Evolutionary conservation across 2,113 vertebrate genomes (phyloP), one percentile per base, ranked within the genome.

Genomic region (Diphyllodes magnificus): DNA sequence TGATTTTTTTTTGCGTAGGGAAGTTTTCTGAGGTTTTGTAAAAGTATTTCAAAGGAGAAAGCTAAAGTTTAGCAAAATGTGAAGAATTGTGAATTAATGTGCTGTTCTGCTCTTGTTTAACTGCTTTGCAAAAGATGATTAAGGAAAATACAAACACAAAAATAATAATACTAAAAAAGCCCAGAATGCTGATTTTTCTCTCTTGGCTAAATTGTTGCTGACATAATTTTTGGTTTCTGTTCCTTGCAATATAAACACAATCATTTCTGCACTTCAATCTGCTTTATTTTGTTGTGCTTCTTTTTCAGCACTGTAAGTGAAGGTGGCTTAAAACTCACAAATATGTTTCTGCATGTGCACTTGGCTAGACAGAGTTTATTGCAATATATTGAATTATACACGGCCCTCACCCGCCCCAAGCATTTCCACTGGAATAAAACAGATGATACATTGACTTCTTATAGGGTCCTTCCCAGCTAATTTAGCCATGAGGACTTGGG

Each of bases 321-420:
- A 61, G 3, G 10, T 23, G 37, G 4, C 13, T 77, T 69, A 39
- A 92, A 75, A 50, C 27, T 22, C 45, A 54, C 2, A 1, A 49
- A 25, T 8, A 3, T 16, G 5, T 9, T 75, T 86, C 30, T 42
- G 25, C 23, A 69, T 0, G 0, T 42, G 3, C 4, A 1, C 69
- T 82, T 44, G 30, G 4, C 54, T 64, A 56, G 33, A 54, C 3
- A 68, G 17, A 81, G 16, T 11, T 68, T 50, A 59, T 33, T 33
- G 45, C 30, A 49, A 33, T 59, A n/a, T 45, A 53, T 7, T 5
- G n/a, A 61, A 88, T 78, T 60, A 51, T 9, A 73, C 7, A 19
- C 0, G 1, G 0, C 6, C 5, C 21, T 5, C 22, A 16, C 4
- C 4, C 16, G 6, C 2, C 8, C 22, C 44, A 81, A 8, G 8